These are phyloP conservation scores for Eristalis intricaria DNA, from an alignment of 2,888 invertebrate genomes.

Conservation along the genomic window DNA sequence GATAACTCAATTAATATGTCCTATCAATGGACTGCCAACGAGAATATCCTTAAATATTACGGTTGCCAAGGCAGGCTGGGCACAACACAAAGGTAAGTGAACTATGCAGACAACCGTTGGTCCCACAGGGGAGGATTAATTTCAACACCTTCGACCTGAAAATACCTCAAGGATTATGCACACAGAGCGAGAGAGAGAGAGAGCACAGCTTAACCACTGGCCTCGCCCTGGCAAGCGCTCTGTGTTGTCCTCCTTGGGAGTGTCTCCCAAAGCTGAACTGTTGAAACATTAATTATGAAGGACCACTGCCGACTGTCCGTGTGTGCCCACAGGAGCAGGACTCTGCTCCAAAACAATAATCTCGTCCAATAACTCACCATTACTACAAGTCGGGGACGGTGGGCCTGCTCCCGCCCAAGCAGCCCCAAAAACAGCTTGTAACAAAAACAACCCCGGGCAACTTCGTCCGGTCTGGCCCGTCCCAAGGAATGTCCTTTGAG, in stretches of 20 bases:
- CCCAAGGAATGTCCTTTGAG: conserved; percentile 3
- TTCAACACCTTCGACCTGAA: conserved; percentile 51
- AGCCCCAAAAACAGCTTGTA: neutral
- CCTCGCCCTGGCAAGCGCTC: neutral
- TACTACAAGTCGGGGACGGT: neutral
- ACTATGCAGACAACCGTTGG: conserved; percentile 4
- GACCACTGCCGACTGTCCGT: conserved; percentile 5
- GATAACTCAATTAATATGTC: conserved; percentile 41
- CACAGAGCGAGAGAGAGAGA: neutral
- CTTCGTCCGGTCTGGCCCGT: neutral
- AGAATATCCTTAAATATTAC: conserved; percentile 17
- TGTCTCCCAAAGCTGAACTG: neutral
- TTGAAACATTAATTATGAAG: conserved; percentile 42
- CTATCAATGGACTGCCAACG: conserved; percentile 31
- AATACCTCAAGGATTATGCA: conserved; percentile 37
- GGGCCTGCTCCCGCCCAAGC: too few relatives aligned
- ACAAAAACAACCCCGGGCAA: conserved; percentile 7
- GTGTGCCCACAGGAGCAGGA: conserved; percentile 1
- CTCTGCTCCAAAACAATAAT: conserved; percentile 32
- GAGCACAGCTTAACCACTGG: neutral
- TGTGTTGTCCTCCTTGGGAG: neutral
- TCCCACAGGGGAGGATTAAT: conserved; percentile 39
- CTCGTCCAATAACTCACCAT: conserved; percentile 24
- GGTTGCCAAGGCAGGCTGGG: neutral
- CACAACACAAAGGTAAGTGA: neutral